A percentile compares a stretch with the other conserved stretches of the same genome.
phyloP scores from a whole-genome alignment of 2,797 vertebrate species.

The Lindbergichthys nudifrons region DNA sequence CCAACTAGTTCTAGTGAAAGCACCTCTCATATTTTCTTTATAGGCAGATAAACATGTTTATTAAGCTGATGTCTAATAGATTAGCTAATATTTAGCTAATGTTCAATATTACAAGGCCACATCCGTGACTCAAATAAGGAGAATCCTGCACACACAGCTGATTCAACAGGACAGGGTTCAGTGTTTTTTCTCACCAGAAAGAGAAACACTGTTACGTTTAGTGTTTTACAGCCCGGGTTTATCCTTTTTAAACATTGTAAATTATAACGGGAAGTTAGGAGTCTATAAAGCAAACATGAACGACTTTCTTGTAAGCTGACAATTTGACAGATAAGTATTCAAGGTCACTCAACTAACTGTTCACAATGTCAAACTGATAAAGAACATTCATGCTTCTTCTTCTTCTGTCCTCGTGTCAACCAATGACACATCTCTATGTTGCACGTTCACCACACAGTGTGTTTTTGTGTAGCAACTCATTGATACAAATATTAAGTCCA shows the following conservation, averaged over 20 bases:
- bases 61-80: background rate
- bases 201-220: constrained; percentile 1
- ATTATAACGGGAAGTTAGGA: background rate
- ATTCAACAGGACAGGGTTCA: constrained; percentile 46
- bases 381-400: background rate
- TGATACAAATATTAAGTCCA: background rate
- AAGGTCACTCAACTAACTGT: background rate
- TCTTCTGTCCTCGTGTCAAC: background rate
- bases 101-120: background rate
- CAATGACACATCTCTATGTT: background rate
- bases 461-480: background rate
- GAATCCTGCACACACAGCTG: constrained; percentile 62
- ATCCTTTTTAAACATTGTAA: constrained; percentile 37
- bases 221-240: constrained; percentile 39
- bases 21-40: constrained; percentile 42
- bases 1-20: constrained; percentile 21
- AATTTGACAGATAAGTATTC: background rate
- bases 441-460: background rate
- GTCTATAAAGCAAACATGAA: constrained; percentile 1
- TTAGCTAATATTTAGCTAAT: background rate
- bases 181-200: constrained; percentile 44
- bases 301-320: background rate
- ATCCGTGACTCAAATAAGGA: constrained; percentile 33
- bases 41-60: background rate
- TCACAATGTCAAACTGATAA: background rate